Evolutionary conservation across 2,113 vertebrate genomes (phyloP).

Genomic region (Tragelaphus strepsiceros): DNA sequence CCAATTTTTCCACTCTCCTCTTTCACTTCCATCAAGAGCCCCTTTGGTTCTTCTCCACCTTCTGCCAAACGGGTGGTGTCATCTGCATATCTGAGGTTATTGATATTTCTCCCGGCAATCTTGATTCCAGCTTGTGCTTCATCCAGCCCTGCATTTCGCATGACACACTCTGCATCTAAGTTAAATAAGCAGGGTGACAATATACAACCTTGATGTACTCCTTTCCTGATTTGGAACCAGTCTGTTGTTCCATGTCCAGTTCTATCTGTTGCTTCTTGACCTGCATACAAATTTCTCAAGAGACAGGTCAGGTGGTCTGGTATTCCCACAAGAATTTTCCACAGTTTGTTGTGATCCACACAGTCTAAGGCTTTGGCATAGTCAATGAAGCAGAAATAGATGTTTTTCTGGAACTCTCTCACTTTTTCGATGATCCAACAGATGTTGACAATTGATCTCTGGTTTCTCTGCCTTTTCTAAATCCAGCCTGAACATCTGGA

Average conservation of each 20-base stretch:
- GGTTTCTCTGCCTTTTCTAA: neutral
- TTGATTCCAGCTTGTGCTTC: neutral
- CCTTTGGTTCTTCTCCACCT: neutral
- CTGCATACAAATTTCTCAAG: neutral
- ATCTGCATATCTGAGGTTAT: neutral
- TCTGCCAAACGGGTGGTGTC: neutral
- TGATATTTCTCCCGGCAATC: neutral
- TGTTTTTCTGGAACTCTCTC: neutral
- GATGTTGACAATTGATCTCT: neutral
- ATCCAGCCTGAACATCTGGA: neutral
- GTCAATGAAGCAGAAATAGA: neutral
- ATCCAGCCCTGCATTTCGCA: neutral
- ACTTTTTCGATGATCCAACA: neutral
- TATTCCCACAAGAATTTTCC: neutral
- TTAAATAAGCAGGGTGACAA: neutral
- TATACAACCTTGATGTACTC: neutral
- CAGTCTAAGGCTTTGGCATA: neutral
- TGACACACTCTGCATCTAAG: neutral
- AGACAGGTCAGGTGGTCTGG: neutral
- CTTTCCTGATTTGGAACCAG: neutral
- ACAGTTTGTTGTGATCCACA: neutral
- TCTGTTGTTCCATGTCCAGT: neutral
- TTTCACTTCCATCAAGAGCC: neutral
- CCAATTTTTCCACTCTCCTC: neutral
- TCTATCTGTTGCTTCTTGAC: neutral